phyloP scores from a whole-genome alignment of 2,113 vertebrate species.

The Cyanoramphus novaezelandiae region DNA sequence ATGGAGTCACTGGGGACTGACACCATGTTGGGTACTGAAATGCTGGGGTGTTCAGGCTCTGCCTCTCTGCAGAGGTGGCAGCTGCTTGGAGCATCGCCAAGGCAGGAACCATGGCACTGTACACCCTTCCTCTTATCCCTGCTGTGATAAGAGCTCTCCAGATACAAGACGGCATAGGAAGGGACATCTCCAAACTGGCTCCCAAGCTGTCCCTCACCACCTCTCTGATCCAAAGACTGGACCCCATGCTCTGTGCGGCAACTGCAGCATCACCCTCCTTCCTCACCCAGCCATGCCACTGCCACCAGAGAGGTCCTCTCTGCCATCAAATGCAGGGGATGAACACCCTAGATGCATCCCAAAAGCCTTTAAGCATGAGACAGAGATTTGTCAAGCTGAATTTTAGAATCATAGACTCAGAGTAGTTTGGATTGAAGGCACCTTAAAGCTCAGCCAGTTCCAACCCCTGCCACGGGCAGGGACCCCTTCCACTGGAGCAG shows the following conservation, averaged over 20 bases:
- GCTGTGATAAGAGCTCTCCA: not conserved
- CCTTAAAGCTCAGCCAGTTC: not conserved
- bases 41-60: fast-evolving
- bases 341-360: not conserved
- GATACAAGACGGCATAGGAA: not conserved
- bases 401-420: not conserved
- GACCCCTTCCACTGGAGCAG: not conserved
- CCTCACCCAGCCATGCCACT: fast-evolving
- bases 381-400: not conserved
- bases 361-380: not conserved
- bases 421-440: not conserved
- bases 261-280: not conserved
- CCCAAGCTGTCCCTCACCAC: not conserved
- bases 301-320: not conserved
- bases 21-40: not conserved
- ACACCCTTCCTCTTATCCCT: not conserved
- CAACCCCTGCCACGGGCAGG: not conserved
- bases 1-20: not conserved
- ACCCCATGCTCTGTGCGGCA: not conserved
- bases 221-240: not conserved
- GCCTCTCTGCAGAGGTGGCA: not conserved
- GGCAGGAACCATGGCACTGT: fast-evolving
- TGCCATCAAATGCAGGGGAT: not conserved
- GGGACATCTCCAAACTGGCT: not conserved
- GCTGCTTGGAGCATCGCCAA: not conserved